Base-by-base conservation (phyloP, 2,797 vertebrate species). In the Oreonectes daqikongensis region DNA sequence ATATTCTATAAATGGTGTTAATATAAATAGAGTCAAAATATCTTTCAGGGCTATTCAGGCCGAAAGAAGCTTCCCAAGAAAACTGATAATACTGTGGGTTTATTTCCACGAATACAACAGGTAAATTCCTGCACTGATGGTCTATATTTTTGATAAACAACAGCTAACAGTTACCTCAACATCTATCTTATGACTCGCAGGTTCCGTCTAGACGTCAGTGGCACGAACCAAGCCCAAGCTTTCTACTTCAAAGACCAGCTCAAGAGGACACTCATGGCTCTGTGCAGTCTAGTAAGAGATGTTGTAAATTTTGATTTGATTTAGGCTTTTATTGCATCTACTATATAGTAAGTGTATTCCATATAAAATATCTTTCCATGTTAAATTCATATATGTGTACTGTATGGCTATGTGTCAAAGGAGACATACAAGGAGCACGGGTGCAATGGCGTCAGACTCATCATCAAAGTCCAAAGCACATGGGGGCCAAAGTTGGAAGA, bases 121-220 rank as follows among this genome's bases (percentile, higher is more conserved):
- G 77, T 84, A 40, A 71, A 48, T 20, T 26, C 4, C 11, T 22
- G 7, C 14, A 20, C 66, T 8, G 14, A 35, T 50, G 6, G 30
- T 40, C 14, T 32, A 46, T 65, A 35, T 40, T 1, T 22, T 3
- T 30, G 26, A 24, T 24, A 63, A 28, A 63, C 11, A 4, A 22
- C 59, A 4, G 26, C n/a, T 28, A 4, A 22, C 59, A 4, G 26
- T 17, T 28, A 60, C 4, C 9, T 42, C 11, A 40, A 42, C 10
- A 22, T 24, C 35, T 11, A n/a, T 50, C 14, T 52, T 77, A 26
- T 72, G 28, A 26, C 12, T 84, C 83, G 78, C 77, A 93, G 94
- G 70, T 74, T 46, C 86, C 70, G 8, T 71, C 75, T 9, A 93
- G 91, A 81, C 89, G 90, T 7, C 69, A 78, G 18, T 94, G 93